Evolutionary conservation across 2,797 vertebrate species (phyloP), one percentile per base, ranked within the genome.

Genomic region (Sebastes cheni): DNA sequence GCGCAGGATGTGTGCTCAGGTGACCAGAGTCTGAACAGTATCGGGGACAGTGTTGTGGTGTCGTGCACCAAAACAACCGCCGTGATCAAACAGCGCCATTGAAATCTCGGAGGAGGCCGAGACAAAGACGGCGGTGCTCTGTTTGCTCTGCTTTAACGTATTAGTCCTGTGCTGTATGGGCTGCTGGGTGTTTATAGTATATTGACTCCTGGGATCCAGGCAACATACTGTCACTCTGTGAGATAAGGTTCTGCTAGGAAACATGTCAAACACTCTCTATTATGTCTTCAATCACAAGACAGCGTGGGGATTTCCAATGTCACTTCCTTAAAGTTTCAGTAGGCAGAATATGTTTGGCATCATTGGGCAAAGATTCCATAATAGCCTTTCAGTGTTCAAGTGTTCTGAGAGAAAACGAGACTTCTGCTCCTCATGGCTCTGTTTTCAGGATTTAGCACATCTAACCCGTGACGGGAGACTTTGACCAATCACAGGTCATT

Each of bases 1-100:
- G 59, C 29, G 50, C 64, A 59, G 36, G 65, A 68, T 67, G 74
- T 76, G 20, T 30, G 64, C 73, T 77, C 42, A 61, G 75, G 42
- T 22, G 66, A 52, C 36, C 22, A 67, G 74, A 76, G 29, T 61
- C 75, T 54, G 56, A 77, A 77, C 66, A 77, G 60, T 54, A 27
- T 61, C 27, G n/a, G 55, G 29, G 12, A 61, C 22, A 12, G 56
- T 69, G 66, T 69, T 77, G 66, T 69, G 75, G 66, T 54, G 42
- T 54, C 4, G 6, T 16, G 29, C 65, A 61, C 42, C 66, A 69
- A 77, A 77, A 77, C 75, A 77, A n/a, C 3, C 1, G 3, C 23
- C 2, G 22, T 54, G 75, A 9, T 54, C 18, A 29, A 50, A 23
- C 75, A 30, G 23, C 32, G 4, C 23, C 30, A 42, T 6, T 77